Percentiles rank a stretch among this genome's conserved stretches.
Conservation (phyloP, 2,888 invertebrate species). For the Andrena marginata region DNA sequence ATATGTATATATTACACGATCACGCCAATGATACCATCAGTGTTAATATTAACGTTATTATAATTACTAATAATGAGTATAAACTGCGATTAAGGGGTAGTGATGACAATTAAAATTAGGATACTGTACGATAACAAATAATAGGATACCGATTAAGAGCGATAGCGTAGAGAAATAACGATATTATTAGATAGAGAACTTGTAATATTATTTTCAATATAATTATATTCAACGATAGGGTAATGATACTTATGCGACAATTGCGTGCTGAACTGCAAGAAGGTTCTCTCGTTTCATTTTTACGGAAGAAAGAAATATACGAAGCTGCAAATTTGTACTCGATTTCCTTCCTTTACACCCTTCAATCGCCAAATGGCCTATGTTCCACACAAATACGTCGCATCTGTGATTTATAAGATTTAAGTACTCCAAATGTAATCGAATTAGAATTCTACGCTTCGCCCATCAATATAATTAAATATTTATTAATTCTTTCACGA, state of each 20-base stretch:
- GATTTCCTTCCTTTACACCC: conserved; percentile 46
- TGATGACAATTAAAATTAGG: conserved; percentile 31
- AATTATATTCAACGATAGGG: conserved; percentile 69
- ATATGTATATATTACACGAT: conserved; percentile 50
- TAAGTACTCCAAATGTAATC: background rate
- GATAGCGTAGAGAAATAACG: conserved; percentile 62
- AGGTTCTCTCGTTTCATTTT: conserved; percentile 70
- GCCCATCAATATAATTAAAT: no score
- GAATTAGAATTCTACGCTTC: background rate
- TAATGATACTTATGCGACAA: conserved; percentile 50
- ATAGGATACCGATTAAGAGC: conserved; percentile 63
- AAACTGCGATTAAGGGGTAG: conserved; percentile 1
- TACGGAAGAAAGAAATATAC: conserved; percentile 72
- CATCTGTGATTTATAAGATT: no score
- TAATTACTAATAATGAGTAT: conserved; percentile 31
- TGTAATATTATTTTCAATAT: conserved; percentile 74
- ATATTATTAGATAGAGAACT: conserved; percentile 68
- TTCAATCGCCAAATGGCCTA: no score
- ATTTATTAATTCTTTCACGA: no score
- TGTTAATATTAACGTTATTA: conserved; percentile 24
- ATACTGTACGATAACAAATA: conserved; percentile 40
- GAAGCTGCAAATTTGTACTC: conserved; percentile 71
- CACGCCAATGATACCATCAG: conserved; percentile 35
- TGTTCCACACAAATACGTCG: background rate
- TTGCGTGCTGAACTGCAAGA: conserved; percentile 63